A percentile compares a stretch with the other conserved stretches of the same genome.
These are phyloP conservation scores for Chroicocephalus ridibundus DNA, from an alignment of 2,113 vertebrate genomes.

Conservation along the genomic window DNA sequence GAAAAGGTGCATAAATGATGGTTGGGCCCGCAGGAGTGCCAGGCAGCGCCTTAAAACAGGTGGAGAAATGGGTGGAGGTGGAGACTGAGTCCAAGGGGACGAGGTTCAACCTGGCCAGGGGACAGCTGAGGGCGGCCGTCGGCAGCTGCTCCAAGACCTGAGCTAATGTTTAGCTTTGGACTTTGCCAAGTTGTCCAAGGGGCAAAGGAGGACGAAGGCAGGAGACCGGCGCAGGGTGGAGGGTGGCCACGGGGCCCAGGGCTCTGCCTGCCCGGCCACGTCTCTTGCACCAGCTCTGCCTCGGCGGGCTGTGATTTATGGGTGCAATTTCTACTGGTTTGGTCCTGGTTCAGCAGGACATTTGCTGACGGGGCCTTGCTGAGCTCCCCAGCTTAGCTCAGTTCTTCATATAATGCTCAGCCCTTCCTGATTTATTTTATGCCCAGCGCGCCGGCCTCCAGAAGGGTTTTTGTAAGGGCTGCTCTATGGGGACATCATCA, in stretches of 20 bases:
- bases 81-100: not conserved
- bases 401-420: not conserved
- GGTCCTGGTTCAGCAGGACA: not conserved
- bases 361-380: not conserved
- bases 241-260: not conserved
- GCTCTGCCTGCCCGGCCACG: not conserved
- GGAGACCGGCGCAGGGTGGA: fast-evolving
- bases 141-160: not conserved
- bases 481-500: fast-evolving
- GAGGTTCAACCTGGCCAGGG: not conserved
- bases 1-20: not conserved
- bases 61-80: fast-evolving
- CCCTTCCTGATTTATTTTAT: not conserved
- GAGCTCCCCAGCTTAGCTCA: not conserved
- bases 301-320: not conserved
- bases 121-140: fast-evolving
- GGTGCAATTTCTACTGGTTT: not conserved
- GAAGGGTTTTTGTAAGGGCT: not conserved
- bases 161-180: slow-evolving; percentile 55
- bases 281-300: fast-evolving
- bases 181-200: slow-evolving; percentile 26
- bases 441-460: fast-evolving
- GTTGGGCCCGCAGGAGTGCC: not conserved
- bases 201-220: not conserved
- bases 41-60: not conserved